Base-by-base conservation (phyloP, 2,888 invertebrate genomes). In the Aleiodes testaceus region DNA sequence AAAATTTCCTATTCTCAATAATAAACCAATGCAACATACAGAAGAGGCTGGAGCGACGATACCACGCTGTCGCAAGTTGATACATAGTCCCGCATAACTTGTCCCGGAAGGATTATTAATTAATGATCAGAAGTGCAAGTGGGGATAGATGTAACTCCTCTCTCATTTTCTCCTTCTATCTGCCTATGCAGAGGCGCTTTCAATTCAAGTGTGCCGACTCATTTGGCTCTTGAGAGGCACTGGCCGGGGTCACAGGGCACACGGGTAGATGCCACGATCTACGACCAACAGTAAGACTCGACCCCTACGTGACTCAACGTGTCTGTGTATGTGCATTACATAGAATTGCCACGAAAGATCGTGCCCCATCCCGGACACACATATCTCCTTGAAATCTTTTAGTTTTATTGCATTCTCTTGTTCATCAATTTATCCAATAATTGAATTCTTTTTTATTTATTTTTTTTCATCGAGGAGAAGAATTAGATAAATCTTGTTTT, bases 91-190 rank as follows among this genome's bases (percentile, higher is more conserved):
- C 72, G 75, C 77, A 77, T 77, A 74, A 72, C 73, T 71, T 66
- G 65, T 75, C 75, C 74, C 74, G 74, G 74, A 74, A 77, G 77
- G 69, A 75, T 77, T 77, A 77, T 75, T 77, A 74, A 77, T 77
- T 77, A 75, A 77, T 75, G 75, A 74, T 77, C 59, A 59, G 14
- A 59, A 36, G 26, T 36, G 6, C 2, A 49, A 14, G 42, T n/a
- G 26, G 26, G 12, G 55, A 55, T 36, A 55, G 42, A 59, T 30
- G 3, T 14, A 11, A 20, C 49, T 30, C 30, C 20, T 12, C 61
- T 26, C 42, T 45, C 66, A 26, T 26, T 47, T 44, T n/a, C 50
- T 47, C 55, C 12, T 68, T n/a, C n/a, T 47, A 53, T 64, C 52
- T 44, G 18, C 53, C 59, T 18, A 52, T 30, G 59, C 64, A 47